phyloP scores from a whole-genome alignment of 2,113 vertebrate species.

The Halichoeres trimaculatus region DNA sequence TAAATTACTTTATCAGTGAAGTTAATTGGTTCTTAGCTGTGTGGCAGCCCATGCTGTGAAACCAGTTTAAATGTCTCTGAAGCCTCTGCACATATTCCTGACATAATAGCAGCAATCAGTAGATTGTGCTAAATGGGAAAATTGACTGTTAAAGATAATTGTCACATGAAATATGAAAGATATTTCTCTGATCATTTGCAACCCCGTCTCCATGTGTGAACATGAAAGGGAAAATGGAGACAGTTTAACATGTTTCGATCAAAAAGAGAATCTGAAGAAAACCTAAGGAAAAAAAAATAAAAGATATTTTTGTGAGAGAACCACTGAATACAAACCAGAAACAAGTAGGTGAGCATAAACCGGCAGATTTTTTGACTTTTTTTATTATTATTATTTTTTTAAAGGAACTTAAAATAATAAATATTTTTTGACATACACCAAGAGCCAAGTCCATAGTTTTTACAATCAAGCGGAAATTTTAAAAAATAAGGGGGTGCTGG shows the following conservation, averaged over 20 bases:
- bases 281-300: background rate
- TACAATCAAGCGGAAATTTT: too few species aligned
- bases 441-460: too few species aligned
- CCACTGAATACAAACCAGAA: background rate
- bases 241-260: background rate
- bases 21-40: conserved; percentile 25
- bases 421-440: too few species aligned
- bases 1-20: conserved; percentile 32
- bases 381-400: too few species aligned
- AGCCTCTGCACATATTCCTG: conserved; percentile 4
- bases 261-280: background rate
- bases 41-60: conserved; percentile 20
- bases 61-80: conserved; percentile 16
- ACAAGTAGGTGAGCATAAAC: background rate
- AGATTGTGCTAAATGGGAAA: conserved; percentile 18
- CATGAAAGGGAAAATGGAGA: background rate
- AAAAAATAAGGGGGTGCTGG: too few species aligned
- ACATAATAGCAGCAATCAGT: conserved; percentile 24
- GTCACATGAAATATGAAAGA: conserved; percentile 8
- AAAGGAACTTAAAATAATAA: too few species aligned
- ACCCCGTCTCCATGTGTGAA: conserved; percentile 9
- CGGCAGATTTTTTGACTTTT: too few species aligned
- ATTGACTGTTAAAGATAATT: conserved; percentile 10
- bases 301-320: conserved; percentile 4
- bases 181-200: conserved; percentile 24